phyloP scores from a whole-genome alignment of 53 echinoderm and acorn worm genomes.

The Holothuria leucospilota region DNA sequence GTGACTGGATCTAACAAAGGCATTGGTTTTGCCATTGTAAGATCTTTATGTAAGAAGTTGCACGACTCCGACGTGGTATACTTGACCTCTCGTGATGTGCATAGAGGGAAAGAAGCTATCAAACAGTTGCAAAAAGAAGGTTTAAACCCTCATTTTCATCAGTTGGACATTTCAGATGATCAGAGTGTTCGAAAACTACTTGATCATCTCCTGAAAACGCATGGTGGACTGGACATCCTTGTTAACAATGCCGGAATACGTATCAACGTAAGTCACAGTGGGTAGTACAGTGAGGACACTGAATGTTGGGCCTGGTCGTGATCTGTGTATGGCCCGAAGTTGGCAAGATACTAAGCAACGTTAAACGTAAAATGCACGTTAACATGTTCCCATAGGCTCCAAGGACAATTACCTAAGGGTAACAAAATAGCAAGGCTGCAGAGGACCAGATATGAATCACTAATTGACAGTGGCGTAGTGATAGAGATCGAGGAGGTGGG shows the following conservation, averaged over 20 bases:
- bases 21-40: constrained; percentile 73
- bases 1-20: constrained; percentile 84
- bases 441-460: too few species aligned
- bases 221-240: constrained; percentile 57
- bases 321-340: too few species aligned
- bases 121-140: constrained; percentile 65
- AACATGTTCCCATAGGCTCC: too few species aligned
- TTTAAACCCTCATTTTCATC: constrained; percentile 61
- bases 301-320: too few species aligned
- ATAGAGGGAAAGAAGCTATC: constrained; percentile 69
- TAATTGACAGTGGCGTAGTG: too few species aligned
- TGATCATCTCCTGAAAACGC: constrained; percentile 44
- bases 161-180: constrained; percentile 66
- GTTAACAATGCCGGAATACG: constrained; percentile 61
- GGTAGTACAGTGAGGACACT: neutral
- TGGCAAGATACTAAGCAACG: too few species aligned
- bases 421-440: too few species aligned
- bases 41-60: constrained; percentile 64
- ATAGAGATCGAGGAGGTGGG: too few species aligned
- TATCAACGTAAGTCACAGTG: constrained; percentile 25
- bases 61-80: constrained; percentile 59
- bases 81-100: constrained; percentile 67
- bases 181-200: constrained; percentile 50
- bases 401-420: too few species aligned
- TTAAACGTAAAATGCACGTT: too few species aligned